Evolutionary conservation across 1,140 invertebrate species (phyloP), one percentile per base, ranked within the genome.

Genomic region (Stegodyphus mimosarum): DNA sequence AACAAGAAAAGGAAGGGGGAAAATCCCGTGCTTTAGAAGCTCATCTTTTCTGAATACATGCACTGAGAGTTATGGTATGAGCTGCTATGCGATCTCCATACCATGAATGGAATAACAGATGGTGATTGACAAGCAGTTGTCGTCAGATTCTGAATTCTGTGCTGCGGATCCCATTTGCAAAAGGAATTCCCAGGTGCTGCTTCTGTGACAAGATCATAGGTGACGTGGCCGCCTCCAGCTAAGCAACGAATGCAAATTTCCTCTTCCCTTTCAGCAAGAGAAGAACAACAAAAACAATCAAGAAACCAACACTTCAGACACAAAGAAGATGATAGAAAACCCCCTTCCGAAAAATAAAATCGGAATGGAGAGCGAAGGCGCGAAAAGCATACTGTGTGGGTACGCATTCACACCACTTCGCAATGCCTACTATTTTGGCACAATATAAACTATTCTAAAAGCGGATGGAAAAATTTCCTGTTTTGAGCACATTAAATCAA

Each of bases 401-500:
- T 33, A 33, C 33, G 33, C 33, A 33, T 33, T 33, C 33, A 33
- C 33, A 33, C 33, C 33, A 33, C 33, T 33, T 33, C 33, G 33
- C 33, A 33, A 33, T 33, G 33, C 33, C 33, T 33, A 33, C 33
- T 33, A 60, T 11, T 60, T n/a, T n/a, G n/a, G 64, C 64, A 67
- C 17, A 67, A 67, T 67, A 67, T 2, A 67, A 17, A n/a, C 13
- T 15, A n/a, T 15, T 67, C 17, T 67, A 7, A 52, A 48, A 72
- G 78, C 52, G n/a, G 13, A 13, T 7, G 15, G 13, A 55, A 60
- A 81, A 81, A 72, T 81, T 72, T 78, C 69, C 69, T 69, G 60
- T 81, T 81, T 81, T 81, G 50, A 11, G n/a, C 11, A 55, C 15
- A 81, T 81, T 81, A 81, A 81, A 81, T 81, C 78, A 81, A 81